Conservation (phyloP, 2,888 invertebrate species). For the Himalopsyche anomala region DNA sequence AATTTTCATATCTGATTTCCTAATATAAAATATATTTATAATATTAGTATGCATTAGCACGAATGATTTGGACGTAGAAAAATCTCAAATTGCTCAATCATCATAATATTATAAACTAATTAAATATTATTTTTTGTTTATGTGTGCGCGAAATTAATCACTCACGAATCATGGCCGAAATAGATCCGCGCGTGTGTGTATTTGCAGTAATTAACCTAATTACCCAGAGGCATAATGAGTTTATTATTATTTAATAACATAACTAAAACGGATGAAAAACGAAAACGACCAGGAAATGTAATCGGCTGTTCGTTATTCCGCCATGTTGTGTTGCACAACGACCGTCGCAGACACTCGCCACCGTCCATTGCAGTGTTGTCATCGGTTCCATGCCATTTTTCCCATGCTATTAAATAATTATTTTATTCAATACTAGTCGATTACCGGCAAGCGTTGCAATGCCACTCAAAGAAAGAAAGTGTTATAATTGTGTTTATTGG, state of each 20-base stretch:
- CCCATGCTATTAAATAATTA: neutral
- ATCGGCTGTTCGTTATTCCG: neutral
- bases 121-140: neutral
- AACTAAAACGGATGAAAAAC: slow-evolving; percentile 27
- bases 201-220: slow-evolving; percentile 18
- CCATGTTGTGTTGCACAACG: neutral
- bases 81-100: too few species aligned
- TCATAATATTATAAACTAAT: too few species aligned
- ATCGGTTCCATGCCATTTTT: neutral
- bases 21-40: too few species aligned
- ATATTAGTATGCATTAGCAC: too few species aligned
- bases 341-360: neutral
- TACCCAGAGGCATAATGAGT: slow-evolving; percentile 8
- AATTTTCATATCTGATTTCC: too few species aligned
- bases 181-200: neutral
- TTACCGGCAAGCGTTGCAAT: too few species aligned
- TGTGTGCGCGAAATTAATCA: neutral
- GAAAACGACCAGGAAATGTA: neutral
- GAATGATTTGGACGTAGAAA: too few species aligned
- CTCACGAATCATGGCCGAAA: neutral
- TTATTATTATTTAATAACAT: neutral
- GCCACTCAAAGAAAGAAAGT: too few species aligned
- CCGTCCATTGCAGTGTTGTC: neutral
- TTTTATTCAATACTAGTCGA: too few species aligned
- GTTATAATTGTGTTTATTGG: too few species aligned